Base-by-base conservation (phyloP, 1,140 invertebrate genomes). In the Drosophila pectinifera region DNA sequence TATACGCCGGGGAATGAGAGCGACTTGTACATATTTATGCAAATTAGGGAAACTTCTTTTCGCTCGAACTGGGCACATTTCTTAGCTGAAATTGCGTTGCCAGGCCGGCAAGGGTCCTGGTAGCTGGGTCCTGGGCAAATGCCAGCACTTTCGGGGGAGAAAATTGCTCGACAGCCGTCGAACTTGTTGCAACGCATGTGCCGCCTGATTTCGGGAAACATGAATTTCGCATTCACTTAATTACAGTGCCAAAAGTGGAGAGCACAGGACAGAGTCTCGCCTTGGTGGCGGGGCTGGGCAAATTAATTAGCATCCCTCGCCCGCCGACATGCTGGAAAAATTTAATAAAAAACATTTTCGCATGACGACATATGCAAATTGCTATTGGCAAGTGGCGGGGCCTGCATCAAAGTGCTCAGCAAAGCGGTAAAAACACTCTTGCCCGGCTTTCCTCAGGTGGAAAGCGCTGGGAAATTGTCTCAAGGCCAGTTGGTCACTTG, bases 331-430 rank as follows among this genome's bases (percentile, higher is more conserved):
- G 59, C 24, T 54, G 72, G 49, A 73, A 78, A 81, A 62, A 81
- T 88, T 48, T 88, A 90, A 89, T 85, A 85, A 70, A 68, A 70
- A 70, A 45, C 42, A 84, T 90, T 90, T 89, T 89, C 64, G 84
- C 84, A 89, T 89, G 84, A 89, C 84, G 75, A 75, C 80, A 64
- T 89, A 89, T 90, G 84, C 84, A 89, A 89, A 89, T 89, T 89
- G 56, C n/a, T 38, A 61, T 73, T 73, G 54, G 46, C 54, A 57
- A 72, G 49, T 59, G 28, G 11, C 1, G 46, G 36, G 45, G 24
- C 41, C n/a, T 20, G 43, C 22, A 84, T 89, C 85, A 90, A 89
- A 89, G 84, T 74, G 85, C 59, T 72, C 84, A 65, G 8, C 65
- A 70, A 48, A 73, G 83, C 79, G 72, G 41, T 65, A 84, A 69